phyloP scores from a whole-genome alignment of 2,888 invertebrate genomes.

The Tiliacea citrago region DNA sequence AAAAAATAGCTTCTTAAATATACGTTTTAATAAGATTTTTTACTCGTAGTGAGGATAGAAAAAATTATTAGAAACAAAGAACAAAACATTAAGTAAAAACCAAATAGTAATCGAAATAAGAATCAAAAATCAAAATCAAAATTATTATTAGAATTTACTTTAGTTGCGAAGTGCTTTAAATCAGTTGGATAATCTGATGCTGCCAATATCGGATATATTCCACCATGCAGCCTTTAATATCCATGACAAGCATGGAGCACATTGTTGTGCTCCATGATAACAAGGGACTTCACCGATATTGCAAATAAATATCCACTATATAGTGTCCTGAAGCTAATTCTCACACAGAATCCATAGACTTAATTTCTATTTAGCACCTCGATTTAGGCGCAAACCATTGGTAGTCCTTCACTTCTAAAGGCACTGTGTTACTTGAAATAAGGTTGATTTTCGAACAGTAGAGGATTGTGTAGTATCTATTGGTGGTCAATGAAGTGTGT shows the following conservation, averaged over 20 bases:
- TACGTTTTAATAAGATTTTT: too few species aligned
- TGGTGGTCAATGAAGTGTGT: constrained; percentile 66
- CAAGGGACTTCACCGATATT: background rate
- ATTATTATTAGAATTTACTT: too few species aligned
- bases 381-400: background rate
- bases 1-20: too few species aligned
- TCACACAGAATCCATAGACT: constrained; percentile 21
- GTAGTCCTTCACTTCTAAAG: background rate
- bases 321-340: background rate
- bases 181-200: background rate
- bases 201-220: background rate
- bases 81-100: too few species aligned
- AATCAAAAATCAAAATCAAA: too few species aligned
- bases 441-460: background rate
- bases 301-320: background rate
- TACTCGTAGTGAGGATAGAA: too few species aligned
- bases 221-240: background rate
- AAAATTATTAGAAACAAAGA: too few species aligned
- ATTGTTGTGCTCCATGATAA: too few species aligned
- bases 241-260: too few species aligned
- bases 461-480: constrained; percentile 18
- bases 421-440: background rate
- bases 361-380: background rate
- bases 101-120: too few species aligned
- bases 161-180: background rate